phyloP scores from a whole-genome alignment of 2,113 vertebrate species.

The Arothron firmamentum region DNA sequence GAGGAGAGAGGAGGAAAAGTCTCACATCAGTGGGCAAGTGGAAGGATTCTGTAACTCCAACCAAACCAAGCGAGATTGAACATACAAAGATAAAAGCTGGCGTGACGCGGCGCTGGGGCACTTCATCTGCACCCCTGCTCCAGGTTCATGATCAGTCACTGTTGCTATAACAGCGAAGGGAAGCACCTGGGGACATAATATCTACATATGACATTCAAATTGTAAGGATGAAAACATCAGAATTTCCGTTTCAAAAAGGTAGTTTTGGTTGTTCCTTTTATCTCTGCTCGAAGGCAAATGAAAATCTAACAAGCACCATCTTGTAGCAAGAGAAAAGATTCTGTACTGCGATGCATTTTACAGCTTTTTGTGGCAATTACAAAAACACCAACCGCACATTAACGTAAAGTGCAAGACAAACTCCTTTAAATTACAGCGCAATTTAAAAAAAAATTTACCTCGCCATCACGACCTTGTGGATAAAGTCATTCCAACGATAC shows the following conservation, averaged over 20 bases:
- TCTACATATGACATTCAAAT: constrained; percentile 35
- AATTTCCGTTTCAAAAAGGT: neutral
- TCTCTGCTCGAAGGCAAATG: constrained; percentile 7
- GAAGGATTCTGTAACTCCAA: constrained; percentile 15
- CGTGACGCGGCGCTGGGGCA: constrained; percentile 9
- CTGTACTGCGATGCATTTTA: too few relatives aligned
- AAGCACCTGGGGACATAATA: constrained; percentile 37
- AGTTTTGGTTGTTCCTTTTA: neutral
- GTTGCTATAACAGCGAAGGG: constrained; percentile 43
- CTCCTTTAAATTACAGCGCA: constrained; percentile 25
- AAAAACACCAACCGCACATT: constrained; percentile 1
- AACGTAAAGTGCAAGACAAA: constrained; percentile 19
- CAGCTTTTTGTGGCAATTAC: neutral
- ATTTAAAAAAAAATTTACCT: constrained; percentile 14
- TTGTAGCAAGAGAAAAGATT: too few relatives aligned
- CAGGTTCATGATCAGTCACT: constrained; percentile 23
- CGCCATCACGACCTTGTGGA: constrained; percentile 29
- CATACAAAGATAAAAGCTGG: constrained; percentile 20
- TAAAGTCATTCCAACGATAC: constrained; percentile 31
- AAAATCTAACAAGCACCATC: neutral
- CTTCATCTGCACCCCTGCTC: constrained; percentile 18
- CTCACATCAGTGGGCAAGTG: constrained; percentile 11
- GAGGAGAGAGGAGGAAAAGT: constrained; percentile 6
- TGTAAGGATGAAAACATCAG: constrained; percentile 2
- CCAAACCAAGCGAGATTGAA: constrained; percentile 16